phyloP scores from a whole-genome alignment of 2,888 invertebrate genomes.

The Latheticus oryzae region DNA sequence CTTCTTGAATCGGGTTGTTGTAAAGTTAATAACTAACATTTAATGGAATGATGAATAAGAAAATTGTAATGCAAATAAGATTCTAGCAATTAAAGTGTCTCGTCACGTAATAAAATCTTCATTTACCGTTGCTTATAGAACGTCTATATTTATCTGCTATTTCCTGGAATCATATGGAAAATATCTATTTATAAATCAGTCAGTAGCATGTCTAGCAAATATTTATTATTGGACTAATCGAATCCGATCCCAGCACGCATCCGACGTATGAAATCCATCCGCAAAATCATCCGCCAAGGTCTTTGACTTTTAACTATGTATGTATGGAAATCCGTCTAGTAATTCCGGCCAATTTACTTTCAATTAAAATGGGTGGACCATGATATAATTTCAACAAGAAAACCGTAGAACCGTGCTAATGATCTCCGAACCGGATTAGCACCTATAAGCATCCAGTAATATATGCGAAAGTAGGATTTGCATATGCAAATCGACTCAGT shows the following conservation, averaged over 20 bases:
- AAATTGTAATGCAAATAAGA: constrained; percentile 39
- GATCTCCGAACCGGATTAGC: constrained; percentile 46
- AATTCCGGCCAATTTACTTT: constrained; percentile 11
- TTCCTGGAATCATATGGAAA: constrained; percentile 37
- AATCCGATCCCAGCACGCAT: constrained; percentile 16
- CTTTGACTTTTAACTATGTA: constrained; percentile 15
- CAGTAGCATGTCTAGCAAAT: constrained; percentile 17
- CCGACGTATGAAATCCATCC: background rate
- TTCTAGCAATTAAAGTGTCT: constrained; percentile 37
- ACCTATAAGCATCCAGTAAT: constrained; percentile 39
- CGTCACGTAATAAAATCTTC: constrained; percentile 38
- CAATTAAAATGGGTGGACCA: constrained; percentile 19
- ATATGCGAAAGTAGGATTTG: constrained; percentile 27
- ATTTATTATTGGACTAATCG: constrained; percentile 33
- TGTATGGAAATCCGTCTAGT: background rate
- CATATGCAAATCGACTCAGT: constrained; percentile 42
- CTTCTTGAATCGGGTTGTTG: constrained; percentile 1
- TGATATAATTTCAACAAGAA: constrained; percentile 13
- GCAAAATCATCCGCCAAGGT: constrained; percentile 1
- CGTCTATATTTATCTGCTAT: constrained; percentile 29
- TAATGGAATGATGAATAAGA: constrained; percentile 34
- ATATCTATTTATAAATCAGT: constrained; percentile 17
- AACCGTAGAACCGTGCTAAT: constrained; percentile 42
- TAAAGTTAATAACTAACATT: constrained; percentile 29
- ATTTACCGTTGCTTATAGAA: constrained; percentile 31